Evolutionary conservation across 2,113 vertebrate species (phyloP).

Genomic region (Xenopus tropicalis): UCB_Xtro_10.0 CM004448.2:40620501-40621000

Average conservation of each 20-base stretch:
- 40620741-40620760: constrained; percentile 50
- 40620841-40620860: too few species aligned
- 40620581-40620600: constrained; percentile 45
- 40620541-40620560: constrained; percentile 41
- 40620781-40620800: too few species aligned
- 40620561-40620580: constrained; percentile 40
- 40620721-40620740: constrained; percentile 53
- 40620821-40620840: too few species aligned
- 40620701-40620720: constrained; percentile 56
- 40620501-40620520: constrained; percentile 23
- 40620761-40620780: constrained; percentile 42
- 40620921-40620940: too few species aligned
- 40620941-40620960: too few species aligned
- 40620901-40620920: too few species aligned
- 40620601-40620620: constrained; percentile 52
- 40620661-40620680: constrained; percentile 44
- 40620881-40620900: too few species aligned
- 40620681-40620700: constrained; percentile 50
- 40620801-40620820: too few species aligned
- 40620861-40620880: too few species aligned
- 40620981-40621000: too few species aligned
- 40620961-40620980: too few species aligned
- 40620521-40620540: constrained; percentile 31
- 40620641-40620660: constrained; percentile 51
- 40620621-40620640: constrained; percentile 44